A percentile compares a stretch with the other conserved stretches of the same genome.
phyloP scores from a whole-genome alignment of 2,888 invertebrate species.

The Blastobasis lacticolella region DNA sequence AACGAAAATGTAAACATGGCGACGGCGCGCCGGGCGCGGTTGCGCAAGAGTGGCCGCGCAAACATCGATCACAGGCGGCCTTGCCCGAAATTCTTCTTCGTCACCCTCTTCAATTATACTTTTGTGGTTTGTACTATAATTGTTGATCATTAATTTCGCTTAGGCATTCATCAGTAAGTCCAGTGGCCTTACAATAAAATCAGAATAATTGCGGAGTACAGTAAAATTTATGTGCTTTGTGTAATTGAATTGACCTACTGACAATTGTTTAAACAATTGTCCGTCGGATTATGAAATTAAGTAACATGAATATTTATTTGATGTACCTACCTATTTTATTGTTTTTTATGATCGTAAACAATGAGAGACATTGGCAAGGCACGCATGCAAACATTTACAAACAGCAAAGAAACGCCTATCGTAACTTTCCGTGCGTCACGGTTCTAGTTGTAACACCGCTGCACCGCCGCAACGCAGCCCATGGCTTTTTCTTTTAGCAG shows the following conservation, averaged over 20 bases:
- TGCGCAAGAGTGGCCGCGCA: conserved; percentile 47
- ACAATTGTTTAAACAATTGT: too few species aligned
- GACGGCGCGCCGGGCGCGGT: conserved; percentile 17
- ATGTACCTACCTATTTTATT: too few species aligned
- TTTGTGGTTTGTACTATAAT: conserved; percentile 4
- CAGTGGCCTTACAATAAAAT: not conserved
- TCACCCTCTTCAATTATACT: conserved; percentile 6
- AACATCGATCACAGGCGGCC: conserved; percentile 55
- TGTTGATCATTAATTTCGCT: conserved; percentile 4
- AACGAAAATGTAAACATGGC: not conserved
- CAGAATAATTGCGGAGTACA: too few species aligned
- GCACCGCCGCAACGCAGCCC: not conserved
- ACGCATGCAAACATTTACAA: too few species aligned
- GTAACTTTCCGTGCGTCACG: not conserved
- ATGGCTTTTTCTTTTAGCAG: not conserved
- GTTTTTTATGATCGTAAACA: too few species aligned
- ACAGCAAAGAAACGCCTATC: not conserved
- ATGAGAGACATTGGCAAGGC: too few species aligned
- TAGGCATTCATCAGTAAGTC: not conserved
- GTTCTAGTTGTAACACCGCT: not conserved
- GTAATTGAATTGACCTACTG: too few species aligned
- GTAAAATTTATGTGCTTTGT: too few species aligned
- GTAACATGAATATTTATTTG: too few species aligned
- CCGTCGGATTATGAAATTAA: too few species aligned
- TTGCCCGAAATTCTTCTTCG: conserved; percentile 61